Evolutionary conservation across 2,888 invertebrate species (phyloP).

Genomic region (Cephus pygmeus): DNA sequence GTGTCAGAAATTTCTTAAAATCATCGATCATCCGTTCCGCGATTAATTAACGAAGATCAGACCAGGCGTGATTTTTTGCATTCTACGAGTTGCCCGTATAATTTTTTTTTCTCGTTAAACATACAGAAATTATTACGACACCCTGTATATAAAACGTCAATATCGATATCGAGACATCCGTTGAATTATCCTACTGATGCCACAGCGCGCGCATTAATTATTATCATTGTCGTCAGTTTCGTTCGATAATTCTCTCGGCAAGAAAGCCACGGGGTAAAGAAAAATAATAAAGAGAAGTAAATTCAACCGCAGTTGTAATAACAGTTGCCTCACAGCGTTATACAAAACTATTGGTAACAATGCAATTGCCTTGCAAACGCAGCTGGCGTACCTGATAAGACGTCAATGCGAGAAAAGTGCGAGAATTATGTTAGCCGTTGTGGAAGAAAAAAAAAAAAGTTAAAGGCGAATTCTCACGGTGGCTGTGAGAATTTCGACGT

Average conservation of each 20-base stretch:
- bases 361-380: neutral
- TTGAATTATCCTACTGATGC: neutral
- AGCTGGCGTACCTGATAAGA: neutral
- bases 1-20: neutral
- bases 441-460: too few species aligned
- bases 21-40: too few species aligned
- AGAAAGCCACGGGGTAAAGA: neutral
- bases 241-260: neutral
- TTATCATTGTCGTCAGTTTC: neutral
- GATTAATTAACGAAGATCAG: too few species aligned
- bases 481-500: neutral
- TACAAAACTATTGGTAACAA: neutral
- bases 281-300: neutral
- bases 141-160: neutral
- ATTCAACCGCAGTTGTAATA: neutral
- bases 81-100: neutral
- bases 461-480: neutral
- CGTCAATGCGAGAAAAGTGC: neutral
- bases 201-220: neutral
- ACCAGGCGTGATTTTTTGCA: neutral
- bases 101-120: neutral
- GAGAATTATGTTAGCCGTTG: too few species aligned
- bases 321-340: neutral
- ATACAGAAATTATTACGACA: neutral
- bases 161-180: neutral